Base-by-base conservation (phyloP, 1,140 invertebrate genomes). In the Euura saliciscinereae region DNA sequence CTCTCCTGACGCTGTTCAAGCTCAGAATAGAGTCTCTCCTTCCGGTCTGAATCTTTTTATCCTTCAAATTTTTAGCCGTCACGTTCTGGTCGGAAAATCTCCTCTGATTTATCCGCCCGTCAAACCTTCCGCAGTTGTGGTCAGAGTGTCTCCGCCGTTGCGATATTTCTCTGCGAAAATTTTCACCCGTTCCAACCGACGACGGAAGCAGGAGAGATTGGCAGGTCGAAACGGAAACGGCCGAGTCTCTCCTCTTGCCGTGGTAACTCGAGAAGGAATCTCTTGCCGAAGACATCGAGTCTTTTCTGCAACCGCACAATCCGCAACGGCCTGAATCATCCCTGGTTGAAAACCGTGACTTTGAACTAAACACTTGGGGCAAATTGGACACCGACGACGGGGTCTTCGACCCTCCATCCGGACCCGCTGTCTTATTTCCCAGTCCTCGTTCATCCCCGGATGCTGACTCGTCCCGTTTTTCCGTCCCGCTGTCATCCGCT, bases 211-310 rank as follows among this genome's bases (percentile, higher is more conserved):
- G 73, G 6, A 77, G 73, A 65, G 78, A 83, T 73, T 83, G 81
- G 68, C 80, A 83, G 43, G 82, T 83, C 11, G 82, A 82, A 8
- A 82, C 73, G 7, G 82, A 83, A 67, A 75, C 79, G 3, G 75
- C 72, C 7, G 81, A 83, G 43, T 82, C 82, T 66, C 79, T 79
- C 70, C 79, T 72, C 65, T 43, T 82, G 13, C 72, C 71, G 46
- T 75, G 74, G 5, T 68, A 66, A 4, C 66, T 75, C 6, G 76
- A 73, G 8, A 71, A 28, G 28, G 79, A 77, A 13, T 82, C 79
- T 66, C 69, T 78, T 6, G 66, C 69, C 6, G 76, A 78, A 71
- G 65, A 65, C 46, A 68, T 13, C 43, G 75, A 5, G 59, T 71
- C 46, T 74, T 71, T 45, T 74, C 77, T 46, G 51, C 51, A 59